Conservation (phyloP, 2,113 vertebrate genomes). For the Rhynchomys soricoides region DNA sequence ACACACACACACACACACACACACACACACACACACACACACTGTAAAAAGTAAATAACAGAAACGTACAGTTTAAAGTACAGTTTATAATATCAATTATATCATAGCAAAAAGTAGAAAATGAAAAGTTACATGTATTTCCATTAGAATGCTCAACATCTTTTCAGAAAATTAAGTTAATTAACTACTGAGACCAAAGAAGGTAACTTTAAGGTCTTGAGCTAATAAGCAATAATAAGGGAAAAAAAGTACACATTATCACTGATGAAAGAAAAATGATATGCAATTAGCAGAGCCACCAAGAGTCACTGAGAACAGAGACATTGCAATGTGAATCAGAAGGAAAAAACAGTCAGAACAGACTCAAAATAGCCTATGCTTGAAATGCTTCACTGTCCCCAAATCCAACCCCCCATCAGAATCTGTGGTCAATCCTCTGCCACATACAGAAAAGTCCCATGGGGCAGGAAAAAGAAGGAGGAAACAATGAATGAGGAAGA, state of each 20-base stretch:
- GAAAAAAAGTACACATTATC: background rate
- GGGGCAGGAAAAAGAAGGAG: background rate
- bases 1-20: background rate
- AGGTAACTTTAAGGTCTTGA: background rate
- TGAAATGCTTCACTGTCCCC: background rate
- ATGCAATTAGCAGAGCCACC: background rate
- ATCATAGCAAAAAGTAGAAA: background rate
- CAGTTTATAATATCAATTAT: background rate
- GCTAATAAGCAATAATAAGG: conserved; percentile 1
- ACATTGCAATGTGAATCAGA: background rate
- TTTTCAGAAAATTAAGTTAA: background rate
- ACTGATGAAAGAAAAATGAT: background rate
- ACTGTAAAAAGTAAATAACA: background rate
- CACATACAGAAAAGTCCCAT: background rate
- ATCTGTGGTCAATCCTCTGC: background rate
- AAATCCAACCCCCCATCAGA: background rate
- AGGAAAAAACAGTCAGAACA: background rate
- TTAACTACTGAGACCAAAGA: background rate
- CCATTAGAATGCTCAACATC: background rate
- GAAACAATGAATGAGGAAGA: background rate
- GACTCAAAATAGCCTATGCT: background rate
- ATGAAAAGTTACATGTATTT: background rate
- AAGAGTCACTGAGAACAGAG: background rate
- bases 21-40: background rate
- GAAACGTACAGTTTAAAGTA: background rate